These are phyloP conservation scores for Xenops minutus DNA, from an alignment of 2,797 vertebrate species.

Conservation along the genomic window DNA sequence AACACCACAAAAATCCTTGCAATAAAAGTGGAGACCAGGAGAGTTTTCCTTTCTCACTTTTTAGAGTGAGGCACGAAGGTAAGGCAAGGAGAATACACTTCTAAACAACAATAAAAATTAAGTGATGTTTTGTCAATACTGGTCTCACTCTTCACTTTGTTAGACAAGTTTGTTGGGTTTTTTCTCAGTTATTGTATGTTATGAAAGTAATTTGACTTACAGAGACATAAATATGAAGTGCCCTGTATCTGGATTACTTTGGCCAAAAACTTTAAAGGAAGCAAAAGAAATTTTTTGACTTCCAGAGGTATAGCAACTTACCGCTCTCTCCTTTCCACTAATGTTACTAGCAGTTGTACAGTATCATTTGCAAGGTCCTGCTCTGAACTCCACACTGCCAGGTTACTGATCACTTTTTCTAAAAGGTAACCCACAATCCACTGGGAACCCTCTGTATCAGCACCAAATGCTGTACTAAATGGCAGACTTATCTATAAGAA, in stretches of 20 bases:
- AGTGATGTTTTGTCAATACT: neutral
- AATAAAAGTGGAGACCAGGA: slow-evolving; percentile 16
- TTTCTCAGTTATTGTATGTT: neutral
- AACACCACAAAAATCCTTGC: neutral
- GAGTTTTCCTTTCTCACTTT: neutral
- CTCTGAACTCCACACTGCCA: slow-evolving; percentile 98
- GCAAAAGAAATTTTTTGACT: slow-evolving; percentile 43
- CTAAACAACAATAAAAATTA: neutral
- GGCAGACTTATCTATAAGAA: slow-evolving; percentile 91
- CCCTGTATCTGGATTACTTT: slow-evolving; percentile 24
- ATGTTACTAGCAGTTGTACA: slow-evolving; percentile 94
- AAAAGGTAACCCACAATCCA: slow-evolving; percentile 99
- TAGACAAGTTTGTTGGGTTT: neutral
- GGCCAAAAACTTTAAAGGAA: slow-evolving; percentile 63
- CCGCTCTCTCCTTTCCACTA: slow-evolving; percentile 97
- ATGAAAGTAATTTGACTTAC: slow-evolving; percentile 14
- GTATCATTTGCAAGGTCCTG: slow-evolving; percentile 95
- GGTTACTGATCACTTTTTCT: slow-evolving; percentile 98
- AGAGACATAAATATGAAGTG: slow-evolving; percentile 12
- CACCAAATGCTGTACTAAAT: slow-evolving; percentile 93
- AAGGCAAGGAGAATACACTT: slow-evolving; percentile 34
- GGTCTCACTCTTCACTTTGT: slow-evolving; percentile 44
- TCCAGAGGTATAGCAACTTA: slow-evolving; percentile 69
- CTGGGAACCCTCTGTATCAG: slow-evolving; percentile 95
- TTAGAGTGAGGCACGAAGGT: neutral